Evolutionary conservation across 2,797 vertebrate genomes (phyloP), one percentile per base, ranked within the genome.

Genomic region (Pantherophis vulpinus): DNA sequence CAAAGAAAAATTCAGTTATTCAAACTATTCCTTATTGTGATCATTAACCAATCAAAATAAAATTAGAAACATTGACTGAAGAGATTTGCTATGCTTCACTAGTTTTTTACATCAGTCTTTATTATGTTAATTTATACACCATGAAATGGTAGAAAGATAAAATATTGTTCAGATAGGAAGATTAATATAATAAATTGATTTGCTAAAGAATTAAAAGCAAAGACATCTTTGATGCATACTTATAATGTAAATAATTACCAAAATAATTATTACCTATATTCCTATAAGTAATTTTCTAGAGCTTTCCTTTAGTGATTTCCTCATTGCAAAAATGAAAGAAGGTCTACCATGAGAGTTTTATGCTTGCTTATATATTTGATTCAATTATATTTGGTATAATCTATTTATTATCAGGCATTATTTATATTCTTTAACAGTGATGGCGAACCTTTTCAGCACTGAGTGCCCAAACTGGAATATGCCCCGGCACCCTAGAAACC

Each of bases 81-180:
- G 92, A 88, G 88, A 56, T 90, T 56, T 54, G 86, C 27, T 95
- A 23, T 79, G 86, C 37, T 88, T 54, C 37, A 90, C 86, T 93
- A 89, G 0, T 8, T 87, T 66, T 3, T n/a, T 90, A 12, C 90
- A 92, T 74, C 58, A 90, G 8, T 59, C 87, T 5, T 51, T 79
- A 90, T 32, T 87, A 88, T 93, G 6, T 27, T 55, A 29, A 59
- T 42, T 47, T 89, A 86, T 66, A 94, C 61, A 92, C 89, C 23
- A 51, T 95, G 29, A 86, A 95, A 51, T 89, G 90, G 86, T 58
- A 0, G 3, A 86, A 6, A 56, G 47, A 0, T 66, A 86, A 86
- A 91, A 56, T 56, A 61, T 91, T 90, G 87, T 83, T 27, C 37
- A 58, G 32, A 92, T 63, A 86, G 55, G 37, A 58, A 47, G 74